phyloP scores from a whole-genome alignment of 2,888 invertebrate species.

The Vanessa cardui region DNA sequence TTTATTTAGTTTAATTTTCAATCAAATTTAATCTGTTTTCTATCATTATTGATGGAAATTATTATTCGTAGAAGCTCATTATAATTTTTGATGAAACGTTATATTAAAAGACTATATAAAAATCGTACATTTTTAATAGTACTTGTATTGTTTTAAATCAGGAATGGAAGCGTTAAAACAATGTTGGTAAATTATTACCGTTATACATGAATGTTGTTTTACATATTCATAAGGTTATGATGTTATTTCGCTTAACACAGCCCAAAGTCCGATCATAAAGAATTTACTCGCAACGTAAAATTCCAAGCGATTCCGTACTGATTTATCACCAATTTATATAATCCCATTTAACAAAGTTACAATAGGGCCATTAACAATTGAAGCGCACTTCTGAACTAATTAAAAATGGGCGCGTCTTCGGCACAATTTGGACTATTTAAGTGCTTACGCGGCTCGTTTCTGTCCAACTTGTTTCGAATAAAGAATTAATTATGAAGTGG shows the following conservation, averaged over 20 bases:
- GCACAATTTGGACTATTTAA: constrained; percentile 79
- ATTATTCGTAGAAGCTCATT: no score
- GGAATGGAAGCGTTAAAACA: constrained; percentile 18
- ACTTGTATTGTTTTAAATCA: constrained; percentile 5
- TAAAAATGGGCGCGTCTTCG: constrained; percentile 79
- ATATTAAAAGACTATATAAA: not conserved
- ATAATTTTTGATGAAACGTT: not conserved
- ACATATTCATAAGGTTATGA: constrained; percentile 27
- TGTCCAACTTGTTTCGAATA: constrained; percentile 80
- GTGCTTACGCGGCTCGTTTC: constrained; percentile 75
- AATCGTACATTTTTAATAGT: not conserved
- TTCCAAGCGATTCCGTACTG: constrained; percentile 33
- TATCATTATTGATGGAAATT: no score
- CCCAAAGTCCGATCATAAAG: constrained; percentile 20
- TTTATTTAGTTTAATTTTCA: no score
- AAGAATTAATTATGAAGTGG: constrained; percentile 82
- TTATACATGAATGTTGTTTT: constrained; percentile 24
- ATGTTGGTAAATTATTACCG: constrained; percentile 20
- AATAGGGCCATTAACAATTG: constrained; percentile 75
- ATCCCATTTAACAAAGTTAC: constrained; percentile 57
- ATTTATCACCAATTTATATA: constrained; percentile 47
- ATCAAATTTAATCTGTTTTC: no score
- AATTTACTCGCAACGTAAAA: constrained; percentile 30
- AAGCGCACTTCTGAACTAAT: constrained; percentile 75
- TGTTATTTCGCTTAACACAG: constrained; percentile 21